A percentile compares a stretch with the other conserved stretches of the same genome.
Evolutionary conservation across 2,888 invertebrate species (phyloP).

Genomic region (Rhabditophanes sp.): DNA sequence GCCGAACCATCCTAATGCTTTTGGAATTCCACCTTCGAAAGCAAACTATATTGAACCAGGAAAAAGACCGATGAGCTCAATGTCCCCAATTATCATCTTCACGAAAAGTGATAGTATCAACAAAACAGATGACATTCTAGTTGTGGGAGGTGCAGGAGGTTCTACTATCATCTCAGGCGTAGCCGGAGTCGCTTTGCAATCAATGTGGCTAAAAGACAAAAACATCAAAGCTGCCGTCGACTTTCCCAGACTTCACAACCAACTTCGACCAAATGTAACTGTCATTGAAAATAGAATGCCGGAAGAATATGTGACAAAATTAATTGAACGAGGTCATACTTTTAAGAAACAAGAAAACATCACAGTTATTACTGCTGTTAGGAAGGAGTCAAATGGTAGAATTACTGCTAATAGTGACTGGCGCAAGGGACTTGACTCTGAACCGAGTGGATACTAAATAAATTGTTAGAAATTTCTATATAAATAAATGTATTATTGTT

Average conservation of each 20-base stretch:
- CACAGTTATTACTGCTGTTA: conserved; percentile 26
- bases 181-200: conserved; percentile 25
- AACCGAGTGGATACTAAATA: conserved; percentile 39
- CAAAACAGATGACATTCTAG: conserved; percentile 14
- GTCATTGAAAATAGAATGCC: conserved; percentile 12
- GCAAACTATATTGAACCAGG: conserved; percentile 67
- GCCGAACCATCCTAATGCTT: conserved; percentile 48
- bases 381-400: conserved; percentile 18
- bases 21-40: conserved; percentile 55
- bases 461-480: no score
- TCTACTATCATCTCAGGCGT: conserved; percentile 38
- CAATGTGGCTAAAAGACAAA: conserved; percentile 43
- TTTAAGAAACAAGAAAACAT: conserved; percentile 6
- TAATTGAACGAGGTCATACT: conserved; percentile 11
- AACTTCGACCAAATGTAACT: conserved; percentile 44
- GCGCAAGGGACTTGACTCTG: conserved; percentile 36
- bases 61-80: conserved; percentile 72
- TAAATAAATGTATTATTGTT: no score
- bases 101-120: conserved; percentile 20
- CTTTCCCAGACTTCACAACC: conserved; percentile 65
- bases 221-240: conserved; percentile 65
- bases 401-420: conserved; percentile 39
- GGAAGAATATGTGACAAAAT: conserved; percentile 13
- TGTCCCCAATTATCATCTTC: conserved; percentile 68
- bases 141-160: conserved; percentile 39